Percentiles rank a stretch among this genome's conserved stretches.
Evolutionary conservation across 2,888 invertebrate species (phyloP).

Genomic region (Danaus chrysippus): DNA sequence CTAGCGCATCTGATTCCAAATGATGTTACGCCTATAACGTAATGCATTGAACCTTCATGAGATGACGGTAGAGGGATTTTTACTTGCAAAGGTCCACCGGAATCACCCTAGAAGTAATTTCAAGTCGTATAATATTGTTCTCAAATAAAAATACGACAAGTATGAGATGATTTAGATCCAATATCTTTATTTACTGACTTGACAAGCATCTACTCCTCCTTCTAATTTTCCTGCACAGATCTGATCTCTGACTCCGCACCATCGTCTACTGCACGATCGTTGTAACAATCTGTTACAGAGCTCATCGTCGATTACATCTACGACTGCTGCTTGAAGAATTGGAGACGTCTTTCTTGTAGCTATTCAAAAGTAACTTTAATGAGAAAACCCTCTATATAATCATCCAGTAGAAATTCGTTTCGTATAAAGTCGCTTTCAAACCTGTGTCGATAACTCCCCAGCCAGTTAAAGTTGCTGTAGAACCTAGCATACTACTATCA

Average conservation of each 20-base stretch:
- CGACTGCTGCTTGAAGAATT: no score
- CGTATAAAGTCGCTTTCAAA: conserved; percentile 6
- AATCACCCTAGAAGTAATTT: conserved; percentile 79
- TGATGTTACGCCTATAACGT: conserved; percentile 60
- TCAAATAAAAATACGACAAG: not conserved
- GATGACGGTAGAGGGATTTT: conserved; percentile 38
- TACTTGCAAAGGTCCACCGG: no score
- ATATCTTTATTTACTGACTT: conserved; percentile 26
- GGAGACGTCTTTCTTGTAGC: no score
- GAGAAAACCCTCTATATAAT: not conserved
- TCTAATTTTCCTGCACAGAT: no score
- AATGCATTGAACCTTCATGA: conserved; percentile 34
- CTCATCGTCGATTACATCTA: no score
- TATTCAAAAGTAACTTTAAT: no score
- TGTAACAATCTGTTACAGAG: no score
- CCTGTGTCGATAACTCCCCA: conserved; percentile 30
- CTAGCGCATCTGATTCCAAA: conserved; percentile 56
- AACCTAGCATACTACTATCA: conserved; percentile 22
- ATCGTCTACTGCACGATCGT: no score
- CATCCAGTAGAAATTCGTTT: not conserved
- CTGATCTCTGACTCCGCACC: no score
- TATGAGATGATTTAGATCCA: not conserved
- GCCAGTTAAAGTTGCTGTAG: conserved; percentile 32
- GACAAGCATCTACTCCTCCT: conserved; percentile 35
- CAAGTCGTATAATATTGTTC: not conserved